These are phyloP conservation scores for Columba janthina DNA, from an alignment of 2,113 vertebrate species.

Conservation along the genomic window DNA sequence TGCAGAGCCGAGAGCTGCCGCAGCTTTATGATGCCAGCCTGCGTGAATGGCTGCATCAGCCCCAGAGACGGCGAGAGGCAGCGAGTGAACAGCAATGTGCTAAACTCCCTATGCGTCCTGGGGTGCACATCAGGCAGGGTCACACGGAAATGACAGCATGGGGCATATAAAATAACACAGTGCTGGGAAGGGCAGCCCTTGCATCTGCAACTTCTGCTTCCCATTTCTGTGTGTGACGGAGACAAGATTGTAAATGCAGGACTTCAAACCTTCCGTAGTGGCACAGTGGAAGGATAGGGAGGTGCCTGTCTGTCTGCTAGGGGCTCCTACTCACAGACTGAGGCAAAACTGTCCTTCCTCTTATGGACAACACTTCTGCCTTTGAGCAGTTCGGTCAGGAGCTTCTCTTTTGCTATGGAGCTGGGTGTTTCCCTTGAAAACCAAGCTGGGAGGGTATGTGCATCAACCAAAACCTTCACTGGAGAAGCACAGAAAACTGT, in stretches of 20 bases:
- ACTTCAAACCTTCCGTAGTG: neutral
- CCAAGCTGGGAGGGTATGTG: neutral
- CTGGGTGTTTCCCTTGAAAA: neutral
- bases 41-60: neutral
- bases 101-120: neutral
- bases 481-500: neutral
- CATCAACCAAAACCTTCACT: neutral
- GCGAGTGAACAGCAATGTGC: rapidly evolving
- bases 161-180: neutral
- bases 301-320: neutral
- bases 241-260: neutral
- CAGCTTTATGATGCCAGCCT: neutral
- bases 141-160: neutral
- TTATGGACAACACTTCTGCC: neutral
- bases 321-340: neutral
- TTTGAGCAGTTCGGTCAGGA: neutral
- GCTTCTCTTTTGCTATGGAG: neutral
- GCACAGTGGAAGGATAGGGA: neutral
- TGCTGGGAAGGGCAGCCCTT: neutral
- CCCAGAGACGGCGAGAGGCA: neutral
- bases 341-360: neutral
- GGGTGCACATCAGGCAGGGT: neutral
- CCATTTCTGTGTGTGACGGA: neutral
- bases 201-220: neutral
- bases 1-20: neutral